phyloP scores from a whole-genome alignment of 1,140 invertebrate genomes.

The Drosophila melanica region DNA sequence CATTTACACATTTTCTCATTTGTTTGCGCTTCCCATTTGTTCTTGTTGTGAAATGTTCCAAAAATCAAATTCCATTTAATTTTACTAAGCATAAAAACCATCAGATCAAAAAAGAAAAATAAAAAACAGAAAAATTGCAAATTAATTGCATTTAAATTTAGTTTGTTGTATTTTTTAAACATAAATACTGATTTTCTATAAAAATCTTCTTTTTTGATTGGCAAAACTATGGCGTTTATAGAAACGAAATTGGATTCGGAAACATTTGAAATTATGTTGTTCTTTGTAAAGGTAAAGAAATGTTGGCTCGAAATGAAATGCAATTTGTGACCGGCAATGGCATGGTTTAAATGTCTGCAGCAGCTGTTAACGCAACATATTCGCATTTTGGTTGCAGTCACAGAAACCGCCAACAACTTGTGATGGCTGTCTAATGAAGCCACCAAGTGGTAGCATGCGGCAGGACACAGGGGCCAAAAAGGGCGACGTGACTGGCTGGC shows the following conservation, averaged over 20 bases:
- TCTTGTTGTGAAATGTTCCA: conserved; percentile 14
- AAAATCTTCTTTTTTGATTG: no score
- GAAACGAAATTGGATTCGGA: background rate
- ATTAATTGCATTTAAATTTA: background rate
- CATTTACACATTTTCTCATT: conserved; percentile 31
- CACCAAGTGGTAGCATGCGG: conserved; percentile 3
- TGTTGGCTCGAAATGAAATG: conserved; percentile 21
- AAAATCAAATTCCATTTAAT: conserved; percentile 8
- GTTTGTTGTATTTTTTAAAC: background rate
- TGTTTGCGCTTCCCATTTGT: conserved; percentile 34
- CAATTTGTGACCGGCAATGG: conserved; percentile 29
- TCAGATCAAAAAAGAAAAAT: background rate
- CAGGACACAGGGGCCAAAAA: background rate
- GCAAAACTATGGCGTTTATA: no score
- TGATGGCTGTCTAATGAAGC: conserved; percentile 42
- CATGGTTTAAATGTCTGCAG: conserved; percentile 19
- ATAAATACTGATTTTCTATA: no score
- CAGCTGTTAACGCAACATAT: conserved; percentile 19
- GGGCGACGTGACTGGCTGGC: conserved; percentile 21
- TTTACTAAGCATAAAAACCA: background rate
- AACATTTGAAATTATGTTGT: background rate
- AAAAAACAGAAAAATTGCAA: background rate
- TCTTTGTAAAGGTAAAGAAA: conserved; percentile 1
- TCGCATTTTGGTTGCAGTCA: conserved; percentile 19
- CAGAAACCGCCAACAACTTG: conserved; percentile 31